Evolutionary conservation across 2,888 invertebrate genomes (phyloP).

Genomic region (Drosophila nigricruria): DNA sequence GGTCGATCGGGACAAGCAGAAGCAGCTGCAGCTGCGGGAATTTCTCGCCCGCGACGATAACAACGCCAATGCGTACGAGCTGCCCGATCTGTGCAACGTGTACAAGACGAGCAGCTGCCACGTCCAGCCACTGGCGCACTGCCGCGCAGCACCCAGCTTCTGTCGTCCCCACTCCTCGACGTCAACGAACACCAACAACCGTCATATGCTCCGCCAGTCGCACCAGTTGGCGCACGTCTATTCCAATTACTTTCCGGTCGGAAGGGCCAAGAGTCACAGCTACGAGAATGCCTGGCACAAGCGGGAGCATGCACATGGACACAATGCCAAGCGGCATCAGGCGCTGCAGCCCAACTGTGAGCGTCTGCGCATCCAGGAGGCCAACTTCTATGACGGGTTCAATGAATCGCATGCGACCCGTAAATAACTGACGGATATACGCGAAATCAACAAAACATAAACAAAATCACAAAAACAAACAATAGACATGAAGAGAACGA

Average conservation of each 20-base stretch:
- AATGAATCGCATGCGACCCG: conserved; percentile 1
- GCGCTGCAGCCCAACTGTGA: neutral
- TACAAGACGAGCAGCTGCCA: conserved; percentile 45
- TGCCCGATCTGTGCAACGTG: conserved; percentile 50
- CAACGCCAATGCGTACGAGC: conserved; percentile 56
- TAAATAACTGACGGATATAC: conserved; percentile 11
- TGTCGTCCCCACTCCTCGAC: neutral
- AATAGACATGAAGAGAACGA: neutral
- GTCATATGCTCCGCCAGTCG: neutral
- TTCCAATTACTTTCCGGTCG: conserved; percentile 1
- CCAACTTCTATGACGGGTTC: conserved; percentile 15
- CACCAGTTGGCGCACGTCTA: neutral
- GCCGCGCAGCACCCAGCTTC: neutral
- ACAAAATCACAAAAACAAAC: neutral
- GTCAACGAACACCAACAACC: neutral
- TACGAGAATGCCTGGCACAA: conserved; percentile 16
- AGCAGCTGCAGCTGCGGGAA: conserved; percentile 51
- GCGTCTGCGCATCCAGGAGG: conserved; percentile 25
- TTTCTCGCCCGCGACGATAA: conserved; percentile 59
- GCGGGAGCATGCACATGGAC: neutral
- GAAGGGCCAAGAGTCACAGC: neutral
- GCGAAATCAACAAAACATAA: neutral
- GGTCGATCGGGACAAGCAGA: conserved; percentile 40
- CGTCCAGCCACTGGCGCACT: neutral
- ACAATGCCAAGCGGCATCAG: conserved; percentile 1